These are phyloP conservation scores for Caretta caretta DNA, from an alignment of 2,113 vertebrate genomes.

Conservation along the genomic window DNA sequence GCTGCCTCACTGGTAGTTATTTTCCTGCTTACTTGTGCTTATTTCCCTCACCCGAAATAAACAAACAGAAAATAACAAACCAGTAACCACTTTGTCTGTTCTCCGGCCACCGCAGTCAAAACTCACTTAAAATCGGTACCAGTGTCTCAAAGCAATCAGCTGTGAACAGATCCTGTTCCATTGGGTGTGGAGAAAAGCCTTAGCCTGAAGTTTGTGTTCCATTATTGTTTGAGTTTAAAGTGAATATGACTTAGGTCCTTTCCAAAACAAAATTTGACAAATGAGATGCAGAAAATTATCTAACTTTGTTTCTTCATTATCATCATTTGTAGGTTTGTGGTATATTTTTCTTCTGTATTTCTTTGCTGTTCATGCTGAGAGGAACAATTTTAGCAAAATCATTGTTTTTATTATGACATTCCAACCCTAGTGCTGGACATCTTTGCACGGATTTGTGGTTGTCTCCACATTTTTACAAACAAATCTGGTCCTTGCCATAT, in stretches of 20 bases:
- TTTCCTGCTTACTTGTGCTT: too few relatives aligned
- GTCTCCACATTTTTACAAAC: neutral
- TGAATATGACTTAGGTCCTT: too few relatives aligned
- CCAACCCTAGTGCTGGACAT: neutral
- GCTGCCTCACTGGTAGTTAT: too few relatives aligned
- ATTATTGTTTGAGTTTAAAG: neutral
- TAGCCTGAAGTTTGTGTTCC: neutral
- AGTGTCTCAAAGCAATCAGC: too few relatives aligned
- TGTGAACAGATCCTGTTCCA: too few relatives aligned
- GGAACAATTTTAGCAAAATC: neutral
- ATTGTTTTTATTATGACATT: neutral
- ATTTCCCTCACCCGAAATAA: too few relatives aligned
- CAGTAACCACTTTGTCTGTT: too few relatives aligned
- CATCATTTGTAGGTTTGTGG: neutral
- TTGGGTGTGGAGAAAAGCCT: neutral
- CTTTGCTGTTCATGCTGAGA: neutral
- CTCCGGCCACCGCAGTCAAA: too few relatives aligned
- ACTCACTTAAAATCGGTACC: too few relatives aligned
- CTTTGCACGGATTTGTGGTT: neutral
- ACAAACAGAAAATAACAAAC: too few relatives aligned
- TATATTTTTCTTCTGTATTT: neutral
- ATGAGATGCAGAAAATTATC: neutral
- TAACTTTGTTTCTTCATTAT: neutral
- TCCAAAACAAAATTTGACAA: neutral
- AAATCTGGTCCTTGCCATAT: neutral